These are phyloP conservation scores for Pangasius macronema DNA, from an alignment of 2,797 vertebrate species.

Conservation along the genomic window DNA sequence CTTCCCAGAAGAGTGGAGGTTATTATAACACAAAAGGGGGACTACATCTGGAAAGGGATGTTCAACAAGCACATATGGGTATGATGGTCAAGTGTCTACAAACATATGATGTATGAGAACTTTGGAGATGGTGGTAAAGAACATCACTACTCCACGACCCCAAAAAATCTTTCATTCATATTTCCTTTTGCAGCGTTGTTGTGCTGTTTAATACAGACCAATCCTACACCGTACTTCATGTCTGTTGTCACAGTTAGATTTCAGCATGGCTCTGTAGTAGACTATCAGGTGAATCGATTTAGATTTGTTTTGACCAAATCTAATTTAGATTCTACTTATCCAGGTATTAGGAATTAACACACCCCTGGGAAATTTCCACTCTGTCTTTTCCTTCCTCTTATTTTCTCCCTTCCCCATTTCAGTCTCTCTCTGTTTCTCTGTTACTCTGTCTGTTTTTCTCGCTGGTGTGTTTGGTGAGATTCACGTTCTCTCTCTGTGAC, in stretches of 20 bases:
- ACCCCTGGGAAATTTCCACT: background rate
- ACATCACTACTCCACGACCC: background rate
- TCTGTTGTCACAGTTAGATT: background rate
- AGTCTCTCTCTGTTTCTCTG: background rate
- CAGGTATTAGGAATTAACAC: background rate
- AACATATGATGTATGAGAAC: background rate
- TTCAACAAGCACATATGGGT: background rate
- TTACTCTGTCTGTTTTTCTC: slow-evolving; percentile 49
- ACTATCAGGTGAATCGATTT: background rate
- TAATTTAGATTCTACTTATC: background rate
- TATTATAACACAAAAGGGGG: background rate
- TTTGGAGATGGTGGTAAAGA: background rate
- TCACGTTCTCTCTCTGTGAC: slow-evolving; percentile 63
- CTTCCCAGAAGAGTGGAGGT: background rate
- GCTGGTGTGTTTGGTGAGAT: slow-evolving; percentile 60
- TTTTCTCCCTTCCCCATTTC: background rate
- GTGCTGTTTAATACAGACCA: background rate
- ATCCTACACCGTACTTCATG: background rate
- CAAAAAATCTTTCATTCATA: background rate
- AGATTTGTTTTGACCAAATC: background rate
- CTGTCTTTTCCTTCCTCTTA: background rate
- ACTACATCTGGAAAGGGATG: background rate
- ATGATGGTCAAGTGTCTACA: background rate
- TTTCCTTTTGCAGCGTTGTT: background rate
- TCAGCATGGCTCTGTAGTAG: background rate